Percentiles rank a stretch among this genome's conserved stretches.
Evolutionary conservation across 2,113 vertebrate species (phyloP).

Genomic region (Tenrec ecaudatus): DNA sequence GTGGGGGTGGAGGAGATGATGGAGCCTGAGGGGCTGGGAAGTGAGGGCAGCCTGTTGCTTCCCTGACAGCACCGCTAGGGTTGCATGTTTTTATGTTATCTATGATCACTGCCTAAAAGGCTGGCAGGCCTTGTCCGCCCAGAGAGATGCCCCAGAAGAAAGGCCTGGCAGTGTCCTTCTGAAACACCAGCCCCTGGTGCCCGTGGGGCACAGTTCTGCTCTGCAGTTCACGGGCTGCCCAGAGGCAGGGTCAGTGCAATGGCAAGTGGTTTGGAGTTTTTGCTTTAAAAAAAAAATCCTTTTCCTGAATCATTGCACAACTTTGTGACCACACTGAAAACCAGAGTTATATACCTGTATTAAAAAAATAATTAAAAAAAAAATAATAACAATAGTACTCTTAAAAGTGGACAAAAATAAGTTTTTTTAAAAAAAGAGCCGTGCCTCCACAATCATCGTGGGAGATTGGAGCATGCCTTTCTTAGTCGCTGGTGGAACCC

Average conservation of each 20-base stretch:
- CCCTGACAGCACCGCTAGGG: no score
- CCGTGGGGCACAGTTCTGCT: not conserved
- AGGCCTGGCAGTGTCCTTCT: not conserved
- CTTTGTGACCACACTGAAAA: not conserved
- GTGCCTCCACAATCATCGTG: not conserved
- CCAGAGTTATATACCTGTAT: not conserved
- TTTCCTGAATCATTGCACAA: not conserved
- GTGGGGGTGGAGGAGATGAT: not conserved
- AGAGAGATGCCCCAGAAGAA: not conserved
- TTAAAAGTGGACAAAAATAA: not conserved
- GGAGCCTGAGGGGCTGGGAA: fast-evolving
- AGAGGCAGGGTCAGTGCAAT: not conserved
- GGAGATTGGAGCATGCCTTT: not conserved
- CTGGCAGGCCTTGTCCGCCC: not conserved
- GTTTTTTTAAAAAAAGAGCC: no score
- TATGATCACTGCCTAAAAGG: not conserved
- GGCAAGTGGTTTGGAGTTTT: not conserved
- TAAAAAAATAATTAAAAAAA: no score
- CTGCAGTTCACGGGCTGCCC: not conserved
- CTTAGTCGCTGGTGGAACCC: not conserved
- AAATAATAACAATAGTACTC: not conserved
- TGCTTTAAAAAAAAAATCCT: not conserved
- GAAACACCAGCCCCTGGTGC: not conserved
- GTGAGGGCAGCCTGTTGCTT: not conserved
- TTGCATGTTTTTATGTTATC: no score